phyloP scores from a whole-genome alignment of 2,113 vertebrate genomes.

The Colius striatus region DNA sequence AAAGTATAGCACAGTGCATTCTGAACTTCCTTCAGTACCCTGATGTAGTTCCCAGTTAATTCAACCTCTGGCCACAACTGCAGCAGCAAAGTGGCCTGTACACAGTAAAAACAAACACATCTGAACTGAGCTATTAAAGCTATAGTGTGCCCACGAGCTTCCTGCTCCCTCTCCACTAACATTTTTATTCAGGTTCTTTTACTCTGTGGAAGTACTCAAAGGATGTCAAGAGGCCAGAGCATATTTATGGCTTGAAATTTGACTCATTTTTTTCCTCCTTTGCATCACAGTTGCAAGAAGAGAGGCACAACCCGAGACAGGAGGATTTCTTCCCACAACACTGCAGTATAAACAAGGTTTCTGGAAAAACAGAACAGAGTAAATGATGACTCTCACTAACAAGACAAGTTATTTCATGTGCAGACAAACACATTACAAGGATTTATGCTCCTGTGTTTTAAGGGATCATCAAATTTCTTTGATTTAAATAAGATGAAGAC shows the following conservation, averaged over 20 bases:
- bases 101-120: neutral
- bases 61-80: neutral
- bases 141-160: neutral
- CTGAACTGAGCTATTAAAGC: neutral
- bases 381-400: neutral
- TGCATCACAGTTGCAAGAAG: neutral
- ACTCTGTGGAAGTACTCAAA: neutral
- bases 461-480: neutral
- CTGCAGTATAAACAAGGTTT: neutral
- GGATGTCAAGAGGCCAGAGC: neutral
- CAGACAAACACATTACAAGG: neutral
- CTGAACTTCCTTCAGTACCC: neutral
- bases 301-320: neutral
- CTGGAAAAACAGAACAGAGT: neutral
- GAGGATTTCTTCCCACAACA: neutral
- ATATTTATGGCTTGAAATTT: neutral
- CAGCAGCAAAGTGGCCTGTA: neutral
- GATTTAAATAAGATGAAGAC: neutral
- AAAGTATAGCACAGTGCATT: neutral
- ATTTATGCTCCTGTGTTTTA: neutral
- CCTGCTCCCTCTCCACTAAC: neutral
- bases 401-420: neutral
- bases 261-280: neutral
- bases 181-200: neutral
- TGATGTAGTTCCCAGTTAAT: neutral